Evolutionary conservation across 2,797 vertebrate species (phyloP).

Genomic region (Cirrhinus mrigala): DNA sequence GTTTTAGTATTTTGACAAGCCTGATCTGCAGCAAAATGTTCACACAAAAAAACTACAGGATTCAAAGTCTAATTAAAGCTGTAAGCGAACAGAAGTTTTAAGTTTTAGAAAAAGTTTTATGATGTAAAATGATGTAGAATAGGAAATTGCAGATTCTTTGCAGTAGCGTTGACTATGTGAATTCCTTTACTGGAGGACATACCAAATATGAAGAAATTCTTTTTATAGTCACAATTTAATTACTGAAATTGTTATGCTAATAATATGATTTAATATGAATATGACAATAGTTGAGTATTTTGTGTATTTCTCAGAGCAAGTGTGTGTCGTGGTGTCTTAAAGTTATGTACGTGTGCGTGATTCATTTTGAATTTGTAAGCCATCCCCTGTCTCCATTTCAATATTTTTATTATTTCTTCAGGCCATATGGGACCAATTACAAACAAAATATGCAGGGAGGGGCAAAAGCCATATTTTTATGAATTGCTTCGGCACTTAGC

Average conservation of each 20-base stretch:
- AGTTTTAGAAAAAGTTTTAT: not conserved
- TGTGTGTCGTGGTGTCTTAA: conserved; percentile 35
- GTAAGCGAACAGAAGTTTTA: not conserved
- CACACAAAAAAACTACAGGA: not conserved
- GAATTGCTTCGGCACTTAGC: conserved; percentile 65
- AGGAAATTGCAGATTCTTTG: not conserved
- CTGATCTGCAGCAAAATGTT: not conserved
- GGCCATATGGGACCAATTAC: conserved; percentile 71
- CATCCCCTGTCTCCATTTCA: conserved; percentile 60
- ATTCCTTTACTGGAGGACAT: not conserved
- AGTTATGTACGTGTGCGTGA: not conserved
- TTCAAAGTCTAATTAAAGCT: not conserved
- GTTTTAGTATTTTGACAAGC: not conserved
- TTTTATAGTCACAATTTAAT: not conserved
- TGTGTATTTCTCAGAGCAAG: not conserved
- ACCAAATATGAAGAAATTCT: not conserved
- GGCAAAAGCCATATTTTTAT: conserved; percentile 59
- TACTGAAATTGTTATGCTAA: not conserved
- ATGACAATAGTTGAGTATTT: conserved; percentile 27
- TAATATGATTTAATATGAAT: not conserved
- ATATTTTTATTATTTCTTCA: conserved; percentile 44
- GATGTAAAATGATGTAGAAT: not conserved
- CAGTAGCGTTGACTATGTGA: not conserved
- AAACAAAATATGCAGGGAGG: conserved; percentile 63
- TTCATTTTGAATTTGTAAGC: conserved; percentile 45